Percentiles rank a stretch among this genome's conserved stretches.
Evolutionary conservation across 2,113 vertebrate species (phyloP).

Genomic region (Corythornis madagascariensis): DNA sequence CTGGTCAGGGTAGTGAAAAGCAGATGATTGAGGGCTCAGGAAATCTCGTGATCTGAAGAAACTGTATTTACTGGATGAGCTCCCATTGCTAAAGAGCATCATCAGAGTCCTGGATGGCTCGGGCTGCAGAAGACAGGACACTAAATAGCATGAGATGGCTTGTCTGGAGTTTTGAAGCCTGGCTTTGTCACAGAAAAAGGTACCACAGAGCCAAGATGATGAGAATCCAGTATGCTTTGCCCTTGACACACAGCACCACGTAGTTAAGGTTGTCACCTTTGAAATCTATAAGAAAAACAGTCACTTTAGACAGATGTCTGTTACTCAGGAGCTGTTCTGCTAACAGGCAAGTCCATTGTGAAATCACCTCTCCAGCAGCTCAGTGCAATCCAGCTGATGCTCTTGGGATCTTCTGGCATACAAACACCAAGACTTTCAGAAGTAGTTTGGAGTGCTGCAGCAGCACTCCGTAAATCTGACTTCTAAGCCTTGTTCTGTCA

Average conservation of each 20-base stretch:
- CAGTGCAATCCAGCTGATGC: background rate
- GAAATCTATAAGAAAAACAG: background rate
- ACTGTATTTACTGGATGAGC: conserved; percentile 9
- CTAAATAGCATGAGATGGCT: background rate
- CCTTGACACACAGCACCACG: background rate
- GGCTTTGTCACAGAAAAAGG: background rate
- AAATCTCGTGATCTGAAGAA: background rate
- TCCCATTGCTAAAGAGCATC: background rate
- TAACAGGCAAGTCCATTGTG: background rate
- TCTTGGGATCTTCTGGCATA: background rate
- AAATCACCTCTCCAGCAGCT: background rate
- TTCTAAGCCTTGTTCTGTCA: background rate
- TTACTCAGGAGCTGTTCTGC: background rate
- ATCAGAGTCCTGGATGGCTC: background rate
- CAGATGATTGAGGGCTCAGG: conserved; percentile 23
- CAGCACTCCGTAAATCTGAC: background rate
- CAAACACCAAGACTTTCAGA: background rate
- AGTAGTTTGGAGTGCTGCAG: background rate
- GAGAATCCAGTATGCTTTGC: background rate
- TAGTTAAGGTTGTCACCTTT: conserved; percentile 1
- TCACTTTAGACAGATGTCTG: background rate
- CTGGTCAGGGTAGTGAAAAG: background rate
- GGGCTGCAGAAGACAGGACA: background rate
- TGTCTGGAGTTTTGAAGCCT: background rate
- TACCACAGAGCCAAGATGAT: background rate